Conservation (phyloP, 2,113 vertebrate genomes). For the Scolopax mira region DNA sequence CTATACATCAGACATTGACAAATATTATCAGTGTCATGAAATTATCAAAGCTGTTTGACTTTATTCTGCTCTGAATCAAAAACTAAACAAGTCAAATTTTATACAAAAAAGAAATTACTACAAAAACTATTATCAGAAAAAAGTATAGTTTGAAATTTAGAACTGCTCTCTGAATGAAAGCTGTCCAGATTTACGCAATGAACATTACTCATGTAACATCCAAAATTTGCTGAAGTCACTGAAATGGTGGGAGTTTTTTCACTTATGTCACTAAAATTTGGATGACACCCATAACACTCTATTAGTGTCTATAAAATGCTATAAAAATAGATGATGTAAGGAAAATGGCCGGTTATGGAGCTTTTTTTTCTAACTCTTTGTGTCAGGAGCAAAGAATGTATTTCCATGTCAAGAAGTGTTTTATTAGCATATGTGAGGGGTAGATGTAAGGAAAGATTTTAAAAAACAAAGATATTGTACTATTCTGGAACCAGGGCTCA, state of each 20-base stretch:
- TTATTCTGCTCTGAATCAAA: not conserved
- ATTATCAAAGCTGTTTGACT: not conserved
- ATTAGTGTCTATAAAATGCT: constrained; percentile 46
- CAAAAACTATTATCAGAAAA: rapidly evolving
- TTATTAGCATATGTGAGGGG: not conserved
- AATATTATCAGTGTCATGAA: not conserved
- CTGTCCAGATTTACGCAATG: not conserved
- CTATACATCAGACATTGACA: not conserved
- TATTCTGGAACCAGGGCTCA: not conserved
- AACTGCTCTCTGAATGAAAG: not conserved
- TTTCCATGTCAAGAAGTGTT: not conserved
- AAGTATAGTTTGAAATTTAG: not conserved
- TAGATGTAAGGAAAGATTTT: not conserved
- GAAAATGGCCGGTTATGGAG: not conserved
- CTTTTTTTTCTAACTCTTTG: not conserved
- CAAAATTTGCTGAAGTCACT: not conserved
- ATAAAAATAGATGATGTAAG: constrained; percentile 47
- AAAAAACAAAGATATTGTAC: not conserved
- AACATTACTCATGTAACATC: not conserved
- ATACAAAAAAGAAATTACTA: not conserved
- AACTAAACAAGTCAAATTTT: not conserved
- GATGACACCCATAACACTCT: constrained; percentile 24
- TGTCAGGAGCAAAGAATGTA: constrained; percentile 8
- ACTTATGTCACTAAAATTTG: constrained; percentile 37
- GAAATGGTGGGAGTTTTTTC: constrained; percentile 23